phyloP scores from a whole-genome alignment of 2,888 invertebrate genomes.

The Eristalinus aeneus region DNA sequence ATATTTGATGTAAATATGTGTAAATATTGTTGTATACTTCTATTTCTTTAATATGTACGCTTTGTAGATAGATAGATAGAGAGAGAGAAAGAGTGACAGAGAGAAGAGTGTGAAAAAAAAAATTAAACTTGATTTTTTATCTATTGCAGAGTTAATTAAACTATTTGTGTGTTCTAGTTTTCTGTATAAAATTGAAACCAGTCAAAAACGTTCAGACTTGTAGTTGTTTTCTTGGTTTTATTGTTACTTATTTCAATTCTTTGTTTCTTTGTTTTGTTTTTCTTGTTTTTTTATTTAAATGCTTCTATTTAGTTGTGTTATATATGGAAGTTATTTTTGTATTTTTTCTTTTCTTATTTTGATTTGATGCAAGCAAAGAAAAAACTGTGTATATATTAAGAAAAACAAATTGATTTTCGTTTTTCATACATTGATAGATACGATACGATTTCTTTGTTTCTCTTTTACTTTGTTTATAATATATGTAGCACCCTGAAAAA shows the following conservation, averaged over 20 bases:
- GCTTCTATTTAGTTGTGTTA: slow-evolving; percentile 37
- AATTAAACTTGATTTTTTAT: slow-evolving; percentile 38
- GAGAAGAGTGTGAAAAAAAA: neutral
- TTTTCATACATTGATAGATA: slow-evolving; percentile 8
- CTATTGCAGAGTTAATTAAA: slow-evolving; percentile 56
- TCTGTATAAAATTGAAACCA: slow-evolving; percentile 73
- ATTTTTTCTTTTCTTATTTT: slow-evolving; percentile 35
- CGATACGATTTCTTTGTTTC: slow-evolving; percentile 24
- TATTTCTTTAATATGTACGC: slow-evolving; percentile 60
- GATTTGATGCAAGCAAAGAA: slow-evolving; percentile 50
- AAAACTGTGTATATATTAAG: neutral
- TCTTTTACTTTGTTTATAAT: slow-evolving; percentile 66
- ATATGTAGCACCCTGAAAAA: slow-evolving; percentile 80
- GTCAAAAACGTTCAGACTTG: slow-evolving; percentile 80
- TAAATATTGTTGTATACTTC: slow-evolving; percentile 65
- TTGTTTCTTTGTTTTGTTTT: slow-evolving; percentile 66
- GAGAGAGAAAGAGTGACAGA: neutral
- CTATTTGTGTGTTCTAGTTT: slow-evolving; percentile 36
- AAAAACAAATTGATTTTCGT: neutral
- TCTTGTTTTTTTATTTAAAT: slow-evolving; percentile 33
- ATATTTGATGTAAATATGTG: slow-evolving; percentile 67
- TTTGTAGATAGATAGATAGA: slow-evolving; percentile 23
- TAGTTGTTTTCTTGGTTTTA: slow-evolving; percentile 60
- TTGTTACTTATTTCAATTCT: slow-evolving; percentile 70
- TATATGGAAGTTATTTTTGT: slow-evolving; percentile 10